Evolutionary conservation across 1,140 invertebrate genomes (phyloP), one percentile per base, ranked within the genome.

Genomic region (Formica selysi): DNA sequence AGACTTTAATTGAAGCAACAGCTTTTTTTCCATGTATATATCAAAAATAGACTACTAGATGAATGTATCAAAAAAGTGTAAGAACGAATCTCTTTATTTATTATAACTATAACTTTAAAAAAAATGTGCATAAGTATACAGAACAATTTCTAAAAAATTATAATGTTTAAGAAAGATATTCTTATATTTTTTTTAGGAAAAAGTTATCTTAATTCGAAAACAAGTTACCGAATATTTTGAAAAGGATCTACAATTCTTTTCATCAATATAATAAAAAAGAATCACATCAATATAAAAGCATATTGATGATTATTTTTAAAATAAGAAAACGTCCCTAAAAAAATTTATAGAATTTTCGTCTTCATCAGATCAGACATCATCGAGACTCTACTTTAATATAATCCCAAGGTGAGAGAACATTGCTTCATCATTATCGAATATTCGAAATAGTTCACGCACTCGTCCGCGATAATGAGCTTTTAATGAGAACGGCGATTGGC

Each of bases 391-490:
- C 59, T 90, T 85, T 89, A 90, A 90, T 90, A 90, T 87, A 90
- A 67, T 87, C 61, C 32, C 44, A 61, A 59, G 57, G 48, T 61
- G 62, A 83, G 79, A 67, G 83, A 85, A 85, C 88, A 89, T 89
- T 90, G 88, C 81, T 83, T 74, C 80, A 86, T 90, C 79, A 88
- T 79, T 78, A 90, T 74, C 67, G 76, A 88, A 84, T 81, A 86
- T 67, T 87, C 88, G 88, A 90, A 90, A 90, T 90, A 90, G 86
- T 90, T 90, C 29, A 84, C 78, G 86, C 86, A 90, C 41, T 79
- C 70, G 73, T 29, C 48, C 76, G 61, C 61, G 71, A 85, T 86
- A 90, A 90, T 86, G 88, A 90, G 86, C 86, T 86, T 90, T 86
- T 88, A 90, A 90, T 87, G 88, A 90, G 81, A 65, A 54, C 57